Evolutionary conservation across 1,140 invertebrate genomes (phyloP), one percentile per base, ranked within the genome.

Genomic region (Drosophila kikkawai): DNA sequence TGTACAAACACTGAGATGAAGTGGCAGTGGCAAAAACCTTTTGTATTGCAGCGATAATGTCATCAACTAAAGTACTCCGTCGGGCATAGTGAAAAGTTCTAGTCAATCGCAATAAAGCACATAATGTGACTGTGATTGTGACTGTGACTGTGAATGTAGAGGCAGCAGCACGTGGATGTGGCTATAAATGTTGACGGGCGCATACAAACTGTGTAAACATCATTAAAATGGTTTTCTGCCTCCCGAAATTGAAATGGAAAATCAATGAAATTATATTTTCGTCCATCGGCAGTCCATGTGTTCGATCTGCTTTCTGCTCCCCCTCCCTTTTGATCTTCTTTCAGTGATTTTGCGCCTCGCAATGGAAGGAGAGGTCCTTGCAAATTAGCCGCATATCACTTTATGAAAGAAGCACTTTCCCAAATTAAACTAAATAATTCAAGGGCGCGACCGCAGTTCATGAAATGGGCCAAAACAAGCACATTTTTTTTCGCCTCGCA

Each of bases 41-140:
- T 87, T 87, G 83, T 87, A 83, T 75, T 78, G 69, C 66, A 88
- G 80, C 80, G 84, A 87, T 87, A 87, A 87, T 88, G 84, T 87
- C 84, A 87, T 87, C 84, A 87, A 75, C 80, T 88, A 88, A 87
- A 87, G 84, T 88, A 87, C 84, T 87, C 84, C 84, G 80, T 78
- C 73, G 80, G 84, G 84, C 77, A 82, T 86, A 87, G 79, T 82
- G 79, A 87, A 87, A 86, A 87, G 79, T 86, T 86, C 82, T 86
- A 86, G 82, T 85, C 82, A 85, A 85, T 85, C 82, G 82, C 84
- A 73, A 86, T 85, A 79, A 86, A 82, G 82, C 65, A 86, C 69
- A 87, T 79, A 86, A 86, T 86, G 77, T 74, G 70, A 45, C 64
- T 39, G 19, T n/a, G 65, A 45, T 19, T 53, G 32, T 36, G 75